Evolutionary conservation across 2,888 invertebrate species (phyloP).

Genomic region (Dryadula phaetusa): DNA sequence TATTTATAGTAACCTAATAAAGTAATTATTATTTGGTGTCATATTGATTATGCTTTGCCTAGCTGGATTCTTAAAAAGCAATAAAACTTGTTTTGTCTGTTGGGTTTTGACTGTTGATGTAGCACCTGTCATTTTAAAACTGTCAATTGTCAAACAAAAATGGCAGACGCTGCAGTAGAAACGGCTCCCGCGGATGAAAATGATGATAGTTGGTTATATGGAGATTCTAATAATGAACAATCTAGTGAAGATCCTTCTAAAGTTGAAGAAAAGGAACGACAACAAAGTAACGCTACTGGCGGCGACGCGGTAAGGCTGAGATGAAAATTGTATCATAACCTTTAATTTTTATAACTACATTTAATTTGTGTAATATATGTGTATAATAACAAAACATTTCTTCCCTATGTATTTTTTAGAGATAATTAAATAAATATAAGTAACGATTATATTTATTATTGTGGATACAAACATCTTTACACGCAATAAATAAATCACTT

Average conservation of each 20-base stretch:
- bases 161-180: conserved; percentile 74
- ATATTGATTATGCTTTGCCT: too few species aligned
- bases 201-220: conserved; percentile 95
- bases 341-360: conserved; percentile 17
- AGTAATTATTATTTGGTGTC: too few species aligned
- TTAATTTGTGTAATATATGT: neutral
- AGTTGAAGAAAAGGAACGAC: conserved; percentile 54
- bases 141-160: conserved; percentile 53
- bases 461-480: neutral
- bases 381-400: neutral
- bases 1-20: too few species aligned
- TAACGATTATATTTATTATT: neutral
- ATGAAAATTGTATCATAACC: conserved; percentile 39
- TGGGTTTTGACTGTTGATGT: conserved; percentile 5
- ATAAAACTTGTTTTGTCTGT: neutral
- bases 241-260: conserved; percentile 49
- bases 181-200: conserved; percentile 84
- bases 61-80: neutral
- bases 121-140: conserved; percentile 12
- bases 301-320: conserved; percentile 42
- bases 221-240: conserved; percentile 87
- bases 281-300: conserved; percentile 43
- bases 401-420: too few species aligned
- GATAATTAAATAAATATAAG: too few species aligned
- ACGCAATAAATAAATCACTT: neutral